phyloP scores from a whole-genome alignment of 2,888 invertebrate species.

The Ennomos quercinarius region DNA sequence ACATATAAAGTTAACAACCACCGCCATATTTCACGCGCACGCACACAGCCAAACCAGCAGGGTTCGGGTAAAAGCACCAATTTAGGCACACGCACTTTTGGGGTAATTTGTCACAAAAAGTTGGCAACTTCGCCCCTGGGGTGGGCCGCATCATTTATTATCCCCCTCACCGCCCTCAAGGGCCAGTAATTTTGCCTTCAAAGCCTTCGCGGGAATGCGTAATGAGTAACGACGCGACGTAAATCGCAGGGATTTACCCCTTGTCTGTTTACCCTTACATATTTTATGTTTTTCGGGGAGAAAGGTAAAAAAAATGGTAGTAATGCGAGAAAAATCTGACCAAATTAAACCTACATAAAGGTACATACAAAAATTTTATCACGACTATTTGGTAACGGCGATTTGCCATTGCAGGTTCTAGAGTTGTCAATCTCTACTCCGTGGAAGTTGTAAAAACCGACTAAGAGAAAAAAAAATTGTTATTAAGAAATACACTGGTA shows the following conservation, averaged over 20 bases:
- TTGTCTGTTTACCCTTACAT: conserved; percentile 52
- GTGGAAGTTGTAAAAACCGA: too few relatives aligned
- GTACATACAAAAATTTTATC: too few relatives aligned
- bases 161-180: conserved; percentile 64
- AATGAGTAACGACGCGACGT: conserved; percentile 79
- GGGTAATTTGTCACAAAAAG: conserved; percentile 84
- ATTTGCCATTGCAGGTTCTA: too few relatives aligned
- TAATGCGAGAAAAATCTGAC: background rate
- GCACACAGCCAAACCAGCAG: conserved; percentile 19
- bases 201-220: conserved; percentile 80
- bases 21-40: conserved; percentile 25
- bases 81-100: conserved; percentile 74
- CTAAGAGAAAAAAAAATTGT: too few relatives aligned
- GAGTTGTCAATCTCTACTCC: too few relatives aligned
- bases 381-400: too few relatives aligned
- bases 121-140: conserved; percentile 73
- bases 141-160: conserved; percentile 74
- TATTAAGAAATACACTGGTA: too few relatives aligned
- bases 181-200: conserved; percentile 80
- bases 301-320: too few relatives aligned
- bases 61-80: conserved; percentile 38
- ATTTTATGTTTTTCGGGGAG: conserved; percentile 29
- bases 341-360: background rate
- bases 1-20: conserved; percentile 20
- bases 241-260: conserved; percentile 77